A percentile compares a stretch with the other conserved stretches of the same genome.
Evolutionary conservation across 1,140 invertebrate species (phyloP).

Genomic region (Phocides pigmalion): DNA sequence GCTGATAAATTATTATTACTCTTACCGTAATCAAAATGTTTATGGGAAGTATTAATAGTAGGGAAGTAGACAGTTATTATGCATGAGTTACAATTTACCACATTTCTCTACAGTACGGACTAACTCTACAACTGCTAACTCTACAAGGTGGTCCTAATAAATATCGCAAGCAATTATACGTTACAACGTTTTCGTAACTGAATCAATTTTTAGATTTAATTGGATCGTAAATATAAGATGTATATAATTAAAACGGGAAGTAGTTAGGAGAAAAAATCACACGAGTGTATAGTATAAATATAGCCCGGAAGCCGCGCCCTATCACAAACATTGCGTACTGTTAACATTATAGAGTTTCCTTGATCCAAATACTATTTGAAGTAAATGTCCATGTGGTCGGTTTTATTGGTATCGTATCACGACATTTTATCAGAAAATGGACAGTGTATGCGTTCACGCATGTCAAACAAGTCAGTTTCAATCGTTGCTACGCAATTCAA

Average conservation of each 20-base stretch:
- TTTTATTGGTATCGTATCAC: slow-evolving; percentile 23
- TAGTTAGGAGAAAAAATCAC: slow-evolving; percentile 8
- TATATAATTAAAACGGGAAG: slow-evolving; percentile 11
- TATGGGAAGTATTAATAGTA: too few species aligned
- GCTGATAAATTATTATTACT: too few species aligned
- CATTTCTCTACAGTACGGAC: too few species aligned
- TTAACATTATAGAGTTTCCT: slow-evolving; percentile 30
- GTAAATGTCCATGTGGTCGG: slow-evolving; percentile 30
- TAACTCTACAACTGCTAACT: too few species aligned
- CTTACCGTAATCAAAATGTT: too few species aligned
- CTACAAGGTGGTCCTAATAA: slow-evolving; percentile 6
- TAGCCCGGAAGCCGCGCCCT: slow-evolving; percentile 28
- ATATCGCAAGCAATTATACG: not conserved
- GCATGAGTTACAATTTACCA: too few species aligned
- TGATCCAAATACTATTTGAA: slow-evolving; percentile 32
- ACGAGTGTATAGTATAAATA: slow-evolving; percentile 11
- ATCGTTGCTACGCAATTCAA: not conserved
- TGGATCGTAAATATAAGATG: slow-evolving; percentile 16
- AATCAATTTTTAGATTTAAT: slow-evolving; percentile 7
- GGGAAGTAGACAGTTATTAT: too few species aligned
- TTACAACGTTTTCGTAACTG: not conserved
- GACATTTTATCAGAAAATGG: slow-evolving; percentile 27
- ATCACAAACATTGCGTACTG: slow-evolving; percentile 29
- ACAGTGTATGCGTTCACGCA: slow-evolving; percentile 18
- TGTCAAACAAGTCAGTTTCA: slow-evolving; percentile 18